Base-by-base conservation (phyloP, 2,888 invertebrate genomes). In the Zootermopsis nevadensis region DNA sequence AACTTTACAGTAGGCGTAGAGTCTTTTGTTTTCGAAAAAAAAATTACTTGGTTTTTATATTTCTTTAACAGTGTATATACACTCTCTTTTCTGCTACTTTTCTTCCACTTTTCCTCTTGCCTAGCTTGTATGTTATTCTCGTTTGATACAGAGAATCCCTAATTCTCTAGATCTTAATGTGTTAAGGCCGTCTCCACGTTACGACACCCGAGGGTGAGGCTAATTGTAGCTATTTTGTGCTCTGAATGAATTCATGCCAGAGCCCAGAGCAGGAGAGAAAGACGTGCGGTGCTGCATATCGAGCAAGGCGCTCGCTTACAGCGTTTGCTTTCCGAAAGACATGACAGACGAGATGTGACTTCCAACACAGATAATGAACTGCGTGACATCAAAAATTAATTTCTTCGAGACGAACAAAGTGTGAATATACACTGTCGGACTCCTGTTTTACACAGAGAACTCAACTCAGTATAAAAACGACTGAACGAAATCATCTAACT, bases 211-310 rank as follows among this genome's bases (percentile, higher is more conserved):
- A 27, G 84, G 67, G 84, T 77, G 76, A 53, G 82, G 84, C 83
- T 84, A 84, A 84, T 84, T 84, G 84, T 83, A 84, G 83, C 83
- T 83, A 83, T 84, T 83, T 84, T 80, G 83, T 82, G 81, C 69
- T 80, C 76, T 80, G 82, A 84, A 84, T 84, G 84, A 84, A 84
- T 84, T 84, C 83, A 82, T 83, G 77, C 81, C 77, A 38, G 67
- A 38, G 66, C 4, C 22, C 15, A 30, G 66, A 55, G 31, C n/a
- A n/a, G 19, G 72, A 72, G 76, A n/a, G n/a, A 31, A 42, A 53
- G 80, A 66, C 77, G 80, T 81, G 83, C 80, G 74, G 76, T 42
- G 53, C 53, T 80, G 83, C 81, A 83, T 83, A 80, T 77, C 38
- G 76, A 81, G 42, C 82, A 77, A n/a, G 53, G 38, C 42, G 48